phyloP scores from a whole-genome alignment of 2,113 vertebrate species.

The Osmerus eperlanus region DNA sequence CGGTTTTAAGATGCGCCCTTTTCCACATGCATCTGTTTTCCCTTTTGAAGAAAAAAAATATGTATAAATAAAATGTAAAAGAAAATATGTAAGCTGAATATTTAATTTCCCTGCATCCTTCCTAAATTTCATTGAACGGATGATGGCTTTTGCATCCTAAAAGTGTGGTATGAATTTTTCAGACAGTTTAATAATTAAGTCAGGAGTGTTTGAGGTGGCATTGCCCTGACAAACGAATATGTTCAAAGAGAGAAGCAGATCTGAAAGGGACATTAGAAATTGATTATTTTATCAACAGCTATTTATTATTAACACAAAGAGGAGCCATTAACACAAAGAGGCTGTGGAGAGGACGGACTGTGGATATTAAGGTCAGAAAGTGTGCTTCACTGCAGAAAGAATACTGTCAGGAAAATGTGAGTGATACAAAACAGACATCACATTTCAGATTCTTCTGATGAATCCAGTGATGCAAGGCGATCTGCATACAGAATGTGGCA shows the following conservation, averaged over 20 bases:
- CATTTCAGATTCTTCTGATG: no score
- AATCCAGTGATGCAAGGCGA: no score
- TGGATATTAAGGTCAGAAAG: conserved; percentile 52
- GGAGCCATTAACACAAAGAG: conserved; percentile 60
- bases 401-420: no score
- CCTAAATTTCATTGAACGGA: conserved; percentile 54
- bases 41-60: conserved; percentile 58
- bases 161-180: conserved; percentile 62
- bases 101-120: conserved; percentile 54
- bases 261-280: conserved; percentile 66
- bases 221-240: conserved; percentile 65
- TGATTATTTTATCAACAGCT: conserved; percentile 67
- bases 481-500: no score
- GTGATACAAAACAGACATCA: no score
- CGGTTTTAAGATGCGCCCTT: conserved; percentile 54
- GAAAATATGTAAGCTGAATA: conserved; percentile 65
- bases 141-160: conserved; percentile 58
- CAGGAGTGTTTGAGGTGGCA: conserved; percentile 63
- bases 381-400: neutral
- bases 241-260: conserved; percentile 36
- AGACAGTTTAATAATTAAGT: conserved; percentile 71
- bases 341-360: conserved; percentile 47
- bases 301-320: conserved; percentile 69
- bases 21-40: conserved; percentile 48
- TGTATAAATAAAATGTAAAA: conserved; percentile 59